These are phyloP conservation scores for Macaca mulatta DNA, from an alignment of 2,113 vertebrate species.

Conservation along the genomic window DNA sequence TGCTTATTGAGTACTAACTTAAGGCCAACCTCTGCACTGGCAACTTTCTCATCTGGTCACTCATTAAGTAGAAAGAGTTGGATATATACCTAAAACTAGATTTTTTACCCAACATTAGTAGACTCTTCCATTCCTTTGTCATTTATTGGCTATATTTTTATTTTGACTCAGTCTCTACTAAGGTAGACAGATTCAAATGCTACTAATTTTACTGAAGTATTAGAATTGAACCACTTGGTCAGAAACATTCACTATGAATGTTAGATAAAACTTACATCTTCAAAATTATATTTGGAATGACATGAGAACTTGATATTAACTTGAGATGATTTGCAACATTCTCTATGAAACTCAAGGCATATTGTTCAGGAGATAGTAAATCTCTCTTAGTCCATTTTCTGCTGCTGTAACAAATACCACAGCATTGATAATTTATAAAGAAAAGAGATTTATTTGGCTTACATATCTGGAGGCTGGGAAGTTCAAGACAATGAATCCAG, in stretches of 20 bases:
- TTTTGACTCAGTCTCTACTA: not conserved
- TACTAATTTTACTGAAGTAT: not conserved
- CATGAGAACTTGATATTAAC: not conserved
- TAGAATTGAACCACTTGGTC: not conserved
- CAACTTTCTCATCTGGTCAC: not conserved
- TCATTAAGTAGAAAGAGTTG: not conserved
- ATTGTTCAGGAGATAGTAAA: not conserved
- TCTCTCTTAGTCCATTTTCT: not conserved
- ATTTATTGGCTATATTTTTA: not conserved
- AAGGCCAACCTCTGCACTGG: not conserved
- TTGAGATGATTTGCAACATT: not conserved
- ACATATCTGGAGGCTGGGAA: not conserved
- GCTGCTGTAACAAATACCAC: not conserved
- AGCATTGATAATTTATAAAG: not conserved
- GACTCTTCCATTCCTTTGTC: not conserved
- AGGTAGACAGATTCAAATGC: not conserved
- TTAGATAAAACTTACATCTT: not conserved
- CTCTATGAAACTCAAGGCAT: not conserved
- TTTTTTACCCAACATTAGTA: not conserved
- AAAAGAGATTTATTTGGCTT: not conserved
- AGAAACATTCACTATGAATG: not conserved
- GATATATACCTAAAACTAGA: not conserved
- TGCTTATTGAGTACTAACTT: not conserved
- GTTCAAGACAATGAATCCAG: not conserved
- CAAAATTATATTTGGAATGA: not conserved